These are phyloP conservation scores for Axinella damicornis DNA, from an alignment of 37 sponge, comb jelly and placozoan genomes.

Conservation along the genomic window DNA sequence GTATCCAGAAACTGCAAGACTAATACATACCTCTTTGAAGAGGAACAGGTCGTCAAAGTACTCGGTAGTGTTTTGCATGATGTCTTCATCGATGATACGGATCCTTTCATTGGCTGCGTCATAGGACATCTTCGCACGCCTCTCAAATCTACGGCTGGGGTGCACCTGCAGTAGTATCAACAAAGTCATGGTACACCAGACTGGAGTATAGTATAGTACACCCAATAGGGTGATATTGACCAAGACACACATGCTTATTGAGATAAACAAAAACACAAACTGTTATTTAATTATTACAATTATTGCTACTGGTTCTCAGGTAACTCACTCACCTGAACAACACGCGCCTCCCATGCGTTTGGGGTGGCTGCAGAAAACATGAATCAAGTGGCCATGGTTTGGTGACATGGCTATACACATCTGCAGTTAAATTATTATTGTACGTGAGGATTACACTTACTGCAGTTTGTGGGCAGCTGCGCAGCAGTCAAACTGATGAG, in stretches of 20 bases:
- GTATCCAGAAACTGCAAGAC: not conserved
- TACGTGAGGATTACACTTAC: not conserved
- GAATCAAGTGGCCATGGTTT: too few species aligned
- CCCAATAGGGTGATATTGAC: not conserved
- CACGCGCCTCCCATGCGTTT: not conserved
- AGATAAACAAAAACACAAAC: too few species aligned
- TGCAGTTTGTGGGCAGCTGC: not conserved
- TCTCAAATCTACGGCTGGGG: conserved; percentile 25
- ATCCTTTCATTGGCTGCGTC: conserved; percentile 26
- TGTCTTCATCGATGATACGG: not conserved
- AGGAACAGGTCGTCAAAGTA: conserved; percentile 35
- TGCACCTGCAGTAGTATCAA: conserved; percentile 44
- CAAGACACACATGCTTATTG: too few species aligned
- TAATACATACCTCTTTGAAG: conserved; percentile 11
- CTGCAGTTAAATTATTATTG: too few species aligned
- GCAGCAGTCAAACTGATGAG: not conserved
- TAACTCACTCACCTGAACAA: not conserved
- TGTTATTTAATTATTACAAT: too few species aligned
- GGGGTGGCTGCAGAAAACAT: not conserved
- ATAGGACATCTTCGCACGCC: conserved; percentile 36
- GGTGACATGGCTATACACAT: too few species aligned
- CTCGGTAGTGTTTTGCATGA: not conserved
- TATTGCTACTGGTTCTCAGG: too few species aligned
- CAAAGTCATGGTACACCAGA: too few species aligned
- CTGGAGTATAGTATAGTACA: too few species aligned